Conservation (phyloP, 2,888 invertebrate species). For the Rhamnusium bicolor region DNA sequence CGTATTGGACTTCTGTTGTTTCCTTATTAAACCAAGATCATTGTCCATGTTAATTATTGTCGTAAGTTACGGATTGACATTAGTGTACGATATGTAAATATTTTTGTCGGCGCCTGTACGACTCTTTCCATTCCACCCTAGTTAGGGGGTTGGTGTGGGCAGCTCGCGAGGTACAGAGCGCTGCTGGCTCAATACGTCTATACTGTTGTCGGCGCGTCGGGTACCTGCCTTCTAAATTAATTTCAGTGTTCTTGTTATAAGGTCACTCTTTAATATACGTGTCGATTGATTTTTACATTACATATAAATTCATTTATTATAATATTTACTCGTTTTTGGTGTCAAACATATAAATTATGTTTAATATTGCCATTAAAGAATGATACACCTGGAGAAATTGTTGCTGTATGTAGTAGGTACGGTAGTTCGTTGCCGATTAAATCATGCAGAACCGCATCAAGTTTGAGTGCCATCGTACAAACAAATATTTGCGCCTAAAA, state of each 20-base stretch:
- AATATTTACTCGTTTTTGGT: no score
- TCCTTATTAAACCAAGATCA: background rate
- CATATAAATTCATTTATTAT: no score
- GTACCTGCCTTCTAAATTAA: conserved; percentile 42
- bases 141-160: conserved; percentile 61
- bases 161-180: conserved; percentile 65
- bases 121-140: conserved; percentile 64
- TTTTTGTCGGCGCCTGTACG: conserved; percentile 74
- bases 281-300: conserved; percentile 26
- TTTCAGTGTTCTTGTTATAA: conserved; percentile 33
- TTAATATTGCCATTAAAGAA: no score
- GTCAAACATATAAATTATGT: no score
- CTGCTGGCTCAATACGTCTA: conserved; percentile 69
- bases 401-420: no score
- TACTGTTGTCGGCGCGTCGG: conserved; percentile 67
- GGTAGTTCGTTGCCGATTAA: no score
- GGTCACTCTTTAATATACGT: conserved; percentile 46
- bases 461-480: no score
- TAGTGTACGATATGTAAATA: conserved; percentile 70
- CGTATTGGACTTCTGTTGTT: background rate
- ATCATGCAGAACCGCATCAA: no score
- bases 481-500: no score
- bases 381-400: no score
- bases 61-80: conserved; percentile 58
- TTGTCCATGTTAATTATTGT: conserved; percentile 8